Evolutionary conservation across 2,888 invertebrate genomes (phyloP), one percentile per base, ranked within the genome.

Genomic region (Podabrus alpinus): DNA sequence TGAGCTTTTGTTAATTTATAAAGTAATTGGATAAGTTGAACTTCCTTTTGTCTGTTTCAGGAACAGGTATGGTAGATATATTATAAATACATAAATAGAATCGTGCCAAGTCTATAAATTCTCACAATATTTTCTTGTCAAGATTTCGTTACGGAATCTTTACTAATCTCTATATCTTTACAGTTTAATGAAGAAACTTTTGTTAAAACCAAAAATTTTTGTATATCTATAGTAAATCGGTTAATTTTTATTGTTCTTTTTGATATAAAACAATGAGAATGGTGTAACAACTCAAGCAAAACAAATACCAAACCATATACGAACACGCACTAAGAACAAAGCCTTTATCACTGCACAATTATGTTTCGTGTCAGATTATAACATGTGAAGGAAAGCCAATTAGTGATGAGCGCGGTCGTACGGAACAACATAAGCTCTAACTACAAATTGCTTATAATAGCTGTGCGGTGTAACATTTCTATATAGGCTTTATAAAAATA

Each of bases 321-420:
- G 75, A 79, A 78, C 81, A 80, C 80, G 81, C 80, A 81, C 76
- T 72, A 75, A 81, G 82, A 84, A 85, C 85, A 86, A 86, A 85
- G 85, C 83, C 83, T 84, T 85, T 86, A 86, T 86, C 86, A 85
- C 82, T 84, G 85, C 84, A 85, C 86, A 86, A 86, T 86, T 86
- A 86, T 85, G 85, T 86, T 84, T 83, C 84, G 84, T 84, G 86
- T 86, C 86, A 82, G 85, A 86, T 86, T 86, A 86, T 86, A 86
- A 86, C 86, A 85, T 86, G 85, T 85, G 85, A 85, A 83, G 82
- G 84, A 84, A 85, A 85, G 86, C 85, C 86, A 86, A 86, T 86
- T 86, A 86, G 86, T 85, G 86, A 85, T 82, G 85, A 85, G 81
- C 81, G 81, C 84, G 84, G 82, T 84, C 83, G 85, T 82, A 84